Percentiles rank a stretch among this genome's conserved stretches.
Evolutionary conservation across 2,888 invertebrate species (phyloP).

Genomic region (Andrena fulva): DNA sequence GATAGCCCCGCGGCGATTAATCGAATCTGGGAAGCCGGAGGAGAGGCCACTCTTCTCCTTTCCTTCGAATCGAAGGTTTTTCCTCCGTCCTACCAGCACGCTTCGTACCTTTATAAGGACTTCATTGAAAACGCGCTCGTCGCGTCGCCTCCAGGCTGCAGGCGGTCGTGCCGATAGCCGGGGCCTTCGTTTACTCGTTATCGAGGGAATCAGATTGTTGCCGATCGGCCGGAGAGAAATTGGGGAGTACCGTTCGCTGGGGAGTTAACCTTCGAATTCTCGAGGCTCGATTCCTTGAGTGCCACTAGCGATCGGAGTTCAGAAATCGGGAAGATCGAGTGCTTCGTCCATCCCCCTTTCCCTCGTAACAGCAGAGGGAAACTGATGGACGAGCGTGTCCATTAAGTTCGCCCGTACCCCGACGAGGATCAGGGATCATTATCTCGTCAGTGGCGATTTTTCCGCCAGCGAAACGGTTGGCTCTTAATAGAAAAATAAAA

Average conservation of each 20-base stretch:
- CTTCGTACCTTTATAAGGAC: constrained; percentile 78
- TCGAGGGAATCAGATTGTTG: no score
- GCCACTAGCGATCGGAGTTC: no score
- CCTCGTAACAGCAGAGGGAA: neutral
- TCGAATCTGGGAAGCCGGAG: constrained; percentile 57
- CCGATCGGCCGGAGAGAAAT: no score
- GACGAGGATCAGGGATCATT: constrained; percentile 16
- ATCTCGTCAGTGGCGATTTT: constrained; percentile 16
- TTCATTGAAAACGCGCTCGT: constrained; percentile 75
- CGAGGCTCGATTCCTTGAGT: no score
- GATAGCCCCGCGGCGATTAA: constrained; percentile 69
- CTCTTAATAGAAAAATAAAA: constrained; percentile 31
- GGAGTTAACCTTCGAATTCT: no score
- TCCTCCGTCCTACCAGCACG: constrained; percentile 66
- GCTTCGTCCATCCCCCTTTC: neutral
- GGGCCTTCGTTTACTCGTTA: no score
- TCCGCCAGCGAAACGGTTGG: constrained; percentile 1
- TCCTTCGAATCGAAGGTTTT: constrained; percentile 69
- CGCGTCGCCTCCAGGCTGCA: constrained; percentile 19
- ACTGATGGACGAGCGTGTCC: neutral
- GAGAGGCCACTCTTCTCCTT: constrained; percentile 54
- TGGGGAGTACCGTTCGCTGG: no score
- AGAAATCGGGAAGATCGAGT: no score
- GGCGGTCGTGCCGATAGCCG: neutral
- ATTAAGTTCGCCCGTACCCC: neutral